Conservation (phyloP, 23 tunicate species). For the Oikopleura dioica region DNA sequence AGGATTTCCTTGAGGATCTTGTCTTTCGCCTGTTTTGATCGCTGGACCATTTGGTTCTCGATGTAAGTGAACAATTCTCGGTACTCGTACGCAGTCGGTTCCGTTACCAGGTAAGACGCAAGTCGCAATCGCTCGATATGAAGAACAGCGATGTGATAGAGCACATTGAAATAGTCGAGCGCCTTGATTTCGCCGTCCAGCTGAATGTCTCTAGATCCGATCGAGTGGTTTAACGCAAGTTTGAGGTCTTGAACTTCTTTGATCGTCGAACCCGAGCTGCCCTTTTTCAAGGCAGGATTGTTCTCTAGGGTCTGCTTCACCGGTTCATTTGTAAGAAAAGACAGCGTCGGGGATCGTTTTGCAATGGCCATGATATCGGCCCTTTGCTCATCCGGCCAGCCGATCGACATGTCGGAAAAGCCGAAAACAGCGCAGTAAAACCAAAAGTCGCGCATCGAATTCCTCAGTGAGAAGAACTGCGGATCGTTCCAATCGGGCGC, state of each 20-base stretch:
- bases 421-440: slow-evolving; percentile 73
- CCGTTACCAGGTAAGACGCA: neutral
- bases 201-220: neutral
- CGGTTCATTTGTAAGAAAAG: slow-evolving; percentile 9
- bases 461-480: no score
- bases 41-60: slow-evolving; percentile 5
- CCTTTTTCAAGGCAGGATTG: neutral
- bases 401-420: slow-evolving; percentile 32
- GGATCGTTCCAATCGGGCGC: no score
- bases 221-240: neutral
- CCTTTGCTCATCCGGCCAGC: slow-evolving; percentile 15
- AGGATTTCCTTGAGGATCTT: neutral
- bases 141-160: neutral
- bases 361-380: neutral
- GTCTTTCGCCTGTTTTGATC: neutral
- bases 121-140: neutral
- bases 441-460: slow-evolving; percentile 93
- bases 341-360: neutral
- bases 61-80: neutral
- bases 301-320: neutral
- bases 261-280: no score
- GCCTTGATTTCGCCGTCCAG: neutral
- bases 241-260: neutral
- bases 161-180: neutral
- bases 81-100: neutral